A percentile compares a stretch with the other conserved stretches of the same genome.
phyloP scores from a whole-genome alignment of 2,888 invertebrate genomes.

The Pharmacophagus antenor region DNA sequence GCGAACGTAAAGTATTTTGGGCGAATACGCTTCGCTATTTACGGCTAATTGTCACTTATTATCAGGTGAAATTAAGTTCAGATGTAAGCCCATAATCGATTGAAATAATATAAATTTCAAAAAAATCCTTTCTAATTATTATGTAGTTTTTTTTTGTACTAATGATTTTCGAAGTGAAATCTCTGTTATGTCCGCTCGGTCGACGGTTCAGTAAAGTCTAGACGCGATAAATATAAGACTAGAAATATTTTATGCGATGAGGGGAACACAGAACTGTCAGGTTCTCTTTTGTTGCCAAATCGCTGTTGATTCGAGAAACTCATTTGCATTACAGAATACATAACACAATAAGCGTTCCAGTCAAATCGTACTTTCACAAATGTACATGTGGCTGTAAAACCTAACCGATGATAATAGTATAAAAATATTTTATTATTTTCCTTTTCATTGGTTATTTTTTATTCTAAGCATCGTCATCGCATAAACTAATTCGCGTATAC shows the following conservation, averaged over 20 bases:
- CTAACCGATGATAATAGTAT: slow-evolving; percentile 1
- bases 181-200: slow-evolving; percentile 2
- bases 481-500: not conserved
- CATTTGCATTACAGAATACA: slow-evolving; percentile 19
- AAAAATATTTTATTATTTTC: too few species aligned
- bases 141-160: slow-evolving; percentile 5
- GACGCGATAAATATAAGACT: slow-evolving; percentile 29
- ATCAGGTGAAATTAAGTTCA: too few species aligned
- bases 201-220: slow-evolving; percentile 22
- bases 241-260: slow-evolving; percentile 27
- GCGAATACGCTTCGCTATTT: too few species aligned
- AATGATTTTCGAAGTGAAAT: slow-evolving; percentile 10
- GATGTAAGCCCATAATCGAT: too few species aligned
- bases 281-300: slow-evolving; percentile 29
- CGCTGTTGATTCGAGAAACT: slow-evolving; percentile 17
- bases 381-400: not conserved
- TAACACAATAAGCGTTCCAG: slow-evolving; percentile 19
- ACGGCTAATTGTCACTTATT: too few species aligned
- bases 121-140: not conserved
- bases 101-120: not conserved
- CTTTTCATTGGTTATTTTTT: too few species aligned
- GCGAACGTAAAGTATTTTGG: too few species aligned
- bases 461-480: too few species aligned
- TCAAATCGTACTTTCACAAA: not conserved
- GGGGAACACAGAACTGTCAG: slow-evolving; percentile 21